phyloP scores from a whole-genome alignment of 2,888 invertebrate genomes.

The Strigamia maritima region DNA sequence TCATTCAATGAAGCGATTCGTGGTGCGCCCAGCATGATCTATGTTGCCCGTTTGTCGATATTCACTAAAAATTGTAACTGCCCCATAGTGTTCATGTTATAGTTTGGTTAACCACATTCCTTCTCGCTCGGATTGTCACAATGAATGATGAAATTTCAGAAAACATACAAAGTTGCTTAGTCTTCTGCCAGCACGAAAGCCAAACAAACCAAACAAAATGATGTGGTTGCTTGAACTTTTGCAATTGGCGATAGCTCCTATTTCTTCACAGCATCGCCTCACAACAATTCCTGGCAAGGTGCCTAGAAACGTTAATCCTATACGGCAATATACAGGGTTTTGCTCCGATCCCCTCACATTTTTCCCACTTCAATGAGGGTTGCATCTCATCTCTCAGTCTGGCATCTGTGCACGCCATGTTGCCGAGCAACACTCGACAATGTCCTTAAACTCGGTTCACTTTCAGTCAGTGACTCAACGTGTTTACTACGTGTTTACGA shows the following conservation, averaged over 20 bases:
- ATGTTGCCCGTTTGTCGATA: too few relatives aligned
- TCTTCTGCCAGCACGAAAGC: too few relatives aligned
- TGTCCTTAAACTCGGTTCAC: not conserved
- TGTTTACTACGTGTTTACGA: not conserved
- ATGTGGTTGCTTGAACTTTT: not conserved
- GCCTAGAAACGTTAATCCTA: not conserved
- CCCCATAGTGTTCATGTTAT: too few relatives aligned
- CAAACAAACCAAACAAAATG: not conserved
- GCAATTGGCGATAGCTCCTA: not conserved
- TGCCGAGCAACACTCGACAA: not conserved
- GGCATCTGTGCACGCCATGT: not conserved
- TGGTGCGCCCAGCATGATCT: too few relatives aligned
- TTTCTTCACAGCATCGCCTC: not conserved
- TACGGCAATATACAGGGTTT: not conserved
- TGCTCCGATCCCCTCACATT: not conserved
- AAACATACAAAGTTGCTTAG: too few relatives aligned
- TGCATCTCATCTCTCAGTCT: not conserved
- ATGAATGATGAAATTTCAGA: too few relatives aligned
- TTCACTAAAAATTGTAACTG: too few relatives aligned
- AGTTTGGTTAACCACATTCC: too few relatives aligned
- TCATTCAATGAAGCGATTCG: too few relatives aligned
- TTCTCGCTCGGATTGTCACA: too few relatives aligned
- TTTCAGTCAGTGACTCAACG: not conserved
- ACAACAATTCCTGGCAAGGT: slow-evolving; percentile 5
- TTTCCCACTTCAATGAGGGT: not conserved